Base-by-base conservation (phyloP, 2,113 vertebrate species). In the Varanus salvator region DNA sequence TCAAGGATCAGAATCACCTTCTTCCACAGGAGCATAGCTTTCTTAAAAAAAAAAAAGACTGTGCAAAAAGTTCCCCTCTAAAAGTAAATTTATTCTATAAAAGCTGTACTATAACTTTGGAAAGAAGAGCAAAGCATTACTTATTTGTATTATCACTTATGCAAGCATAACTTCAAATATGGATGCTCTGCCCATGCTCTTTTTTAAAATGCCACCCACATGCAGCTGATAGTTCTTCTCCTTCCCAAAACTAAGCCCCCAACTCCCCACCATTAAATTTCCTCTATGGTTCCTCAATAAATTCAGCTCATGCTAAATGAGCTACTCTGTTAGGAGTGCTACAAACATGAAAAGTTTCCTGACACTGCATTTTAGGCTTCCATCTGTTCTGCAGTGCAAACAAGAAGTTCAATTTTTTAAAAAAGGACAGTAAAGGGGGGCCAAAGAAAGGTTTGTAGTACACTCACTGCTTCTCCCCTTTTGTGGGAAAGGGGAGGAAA, bases 311-410 rank as follows among this genome's bases (percentile, higher is more conserved):
- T 34, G 19, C 21, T 91, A 91, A 87, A 17, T 52, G 29, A 93
- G 71, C 87, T 86, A 71, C 75, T 91, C 86, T 85, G 38, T 81
- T 90, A 92, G 66, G 72, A 89, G 75, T 89, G 81, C 81, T 77
- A 84, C 85, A 91, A 87, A 93, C 14, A 17, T 44, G 38, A n/a
- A 80, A 78, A 1, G 34, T 87, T 85, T 91, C 76, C 78, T 78
- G 29, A 19, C 60, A 80, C 3, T 91, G 82, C 81, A 94, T 91
- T 94, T 93, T 87, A 93, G 34, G 38, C 84, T 90, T 93, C 89
- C 86, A 77, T 38, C 84, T 93, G 88, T 90, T 80, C 86, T 80
- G 71, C 82, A 86, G 90, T 86, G 82, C 2, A 89, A 68, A 54
- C 78, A 95, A 72, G 60, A 78, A 90, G 50, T 75, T 90, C 71